phyloP scores from a whole-genome alignment of 1,140 invertebrate species.

The Zaprionus vittiger region DNA sequence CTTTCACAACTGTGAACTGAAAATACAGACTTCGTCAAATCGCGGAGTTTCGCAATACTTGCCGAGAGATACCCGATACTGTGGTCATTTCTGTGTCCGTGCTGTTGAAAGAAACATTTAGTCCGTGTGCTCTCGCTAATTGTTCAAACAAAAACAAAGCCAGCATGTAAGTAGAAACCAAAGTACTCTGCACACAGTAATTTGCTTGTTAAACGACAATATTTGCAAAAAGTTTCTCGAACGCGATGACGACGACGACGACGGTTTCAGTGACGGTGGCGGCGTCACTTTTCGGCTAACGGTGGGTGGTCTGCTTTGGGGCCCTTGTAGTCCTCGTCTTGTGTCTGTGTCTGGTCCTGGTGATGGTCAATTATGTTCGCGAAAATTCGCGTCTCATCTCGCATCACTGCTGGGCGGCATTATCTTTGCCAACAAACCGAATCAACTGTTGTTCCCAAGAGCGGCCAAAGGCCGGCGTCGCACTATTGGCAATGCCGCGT shows the following conservation, averaged over 20 bases:
- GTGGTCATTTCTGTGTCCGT: conserved; percentile 44
- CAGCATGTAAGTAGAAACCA: conserved; percentile 36
- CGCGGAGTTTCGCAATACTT: not conserved
- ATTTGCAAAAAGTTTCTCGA: conserved; percentile 19
- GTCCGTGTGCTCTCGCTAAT: conserved; percentile 25
- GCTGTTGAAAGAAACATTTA: conserved; percentile 38
- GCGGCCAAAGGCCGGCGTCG: conserved; percentile 34
- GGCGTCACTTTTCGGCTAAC: conserved; percentile 10
- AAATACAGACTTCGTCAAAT: not conserved
- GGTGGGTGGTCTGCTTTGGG: conserved; percentile 16
- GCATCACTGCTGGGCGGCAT: too few species aligned
- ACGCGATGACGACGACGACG: not conserved
- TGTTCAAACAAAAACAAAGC: conserved; percentile 31
- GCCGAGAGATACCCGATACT: conserved; percentile 3
- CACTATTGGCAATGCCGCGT: conserved; percentile 35
- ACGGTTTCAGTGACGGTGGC: not conserved
- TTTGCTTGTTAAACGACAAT: not conserved
- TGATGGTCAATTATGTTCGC: not conserved
- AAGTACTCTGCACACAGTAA: not conserved
- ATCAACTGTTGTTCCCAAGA: conserved; percentile 44
- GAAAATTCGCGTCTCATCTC: not conserved
- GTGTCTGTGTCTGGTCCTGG: not conserved
- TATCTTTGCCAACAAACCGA: conserved; percentile 44
- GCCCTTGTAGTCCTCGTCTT: not conserved
- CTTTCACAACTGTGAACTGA: not conserved